Evolutionary conservation across 1,140 invertebrate genomes (phyloP).

Genomic region (Psilanteris sp.): DNA sequence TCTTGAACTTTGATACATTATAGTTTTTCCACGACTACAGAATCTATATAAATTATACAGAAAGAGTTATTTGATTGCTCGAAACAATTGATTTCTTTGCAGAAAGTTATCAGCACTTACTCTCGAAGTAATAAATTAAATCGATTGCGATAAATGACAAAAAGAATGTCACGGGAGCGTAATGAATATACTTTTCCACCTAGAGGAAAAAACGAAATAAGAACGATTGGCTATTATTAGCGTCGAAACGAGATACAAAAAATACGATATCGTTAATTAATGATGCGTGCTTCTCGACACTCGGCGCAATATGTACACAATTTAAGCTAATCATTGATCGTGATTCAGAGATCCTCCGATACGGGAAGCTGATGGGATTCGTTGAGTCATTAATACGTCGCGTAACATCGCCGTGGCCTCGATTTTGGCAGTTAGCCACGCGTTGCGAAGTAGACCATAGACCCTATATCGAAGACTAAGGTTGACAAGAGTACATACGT

Average conservation of each 20-base stretch:
- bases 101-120: no score
- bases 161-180: no score
- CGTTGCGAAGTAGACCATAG: constrained; percentile 38
- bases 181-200: no score
- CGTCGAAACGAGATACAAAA: neutral
- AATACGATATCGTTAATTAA: constrained; percentile 10
- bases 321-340: constrained; percentile 22
- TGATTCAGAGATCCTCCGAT: constrained; percentile 29
- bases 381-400: constrained; percentile 64
- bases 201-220: no score
- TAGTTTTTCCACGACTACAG: no score
- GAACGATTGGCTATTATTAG: neutral
- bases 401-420: constrained; percentile 22
- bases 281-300: constrained; percentile 15
- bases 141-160: no score
- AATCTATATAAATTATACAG: no score
- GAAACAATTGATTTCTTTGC: no score
- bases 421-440: constrained; percentile 51
- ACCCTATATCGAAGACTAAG: constrained; percentile 11
- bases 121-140: no score
- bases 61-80: no score
- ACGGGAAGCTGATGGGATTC: constrained; percentile 50
- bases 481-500: constrained; percentile 28
- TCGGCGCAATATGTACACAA: constrained; percentile 7
- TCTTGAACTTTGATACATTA: no score